Base-by-base conservation (phyloP, 2,113 vertebrate species). In the Ardeotis arabs region DNA sequence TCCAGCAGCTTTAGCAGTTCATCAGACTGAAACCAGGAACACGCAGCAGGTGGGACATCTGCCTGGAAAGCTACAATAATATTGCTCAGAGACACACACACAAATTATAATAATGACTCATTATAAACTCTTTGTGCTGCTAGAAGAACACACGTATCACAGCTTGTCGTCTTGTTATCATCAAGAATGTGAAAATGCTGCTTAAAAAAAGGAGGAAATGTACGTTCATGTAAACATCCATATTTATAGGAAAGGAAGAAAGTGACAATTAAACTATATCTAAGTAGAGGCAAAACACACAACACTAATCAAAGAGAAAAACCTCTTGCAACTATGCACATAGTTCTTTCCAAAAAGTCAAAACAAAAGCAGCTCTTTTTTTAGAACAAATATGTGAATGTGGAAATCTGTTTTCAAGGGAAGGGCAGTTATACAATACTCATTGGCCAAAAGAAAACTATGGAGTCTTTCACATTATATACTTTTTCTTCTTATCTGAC, bases 101-200 rank as follows among this genome's bases (percentile, higher is more conserved):
- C 76, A 96, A 91, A 92, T 97, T 93, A 84, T 75, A 72, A 93
- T 91, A 93, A 96, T 84, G 70, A 95, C 74, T 92, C 94, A 89
- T 89, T 96, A 93, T 23, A 80, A 96, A 91, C 60, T 70, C 63
- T 89, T 87, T 86, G 74, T 90, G 60, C 35, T 53, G 85, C 59
- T 47, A 81, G 56, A 95, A 92, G 27, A 92, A n/a, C 63, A 84
- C 41, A 87, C 53, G 73, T 74, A 95, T 92, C 84, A 67, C 88
- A 93, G 91, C 66, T 95, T 96, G 92, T 62, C 59, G 82, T 96
- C 93, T 95, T 95, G 88, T 92, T 89, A 96, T 74, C 78, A 90
- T 78, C 52, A 85, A 75, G 64, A 91, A 95, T 44, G 41, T 14
- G 41, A 85, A 95, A 95, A 86, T 8, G 41, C 35, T 79, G 44